Evolutionary conservation across 2,113 vertebrate species (phyloP).

Genomic region (Prionailurus bengalensis): DNA sequence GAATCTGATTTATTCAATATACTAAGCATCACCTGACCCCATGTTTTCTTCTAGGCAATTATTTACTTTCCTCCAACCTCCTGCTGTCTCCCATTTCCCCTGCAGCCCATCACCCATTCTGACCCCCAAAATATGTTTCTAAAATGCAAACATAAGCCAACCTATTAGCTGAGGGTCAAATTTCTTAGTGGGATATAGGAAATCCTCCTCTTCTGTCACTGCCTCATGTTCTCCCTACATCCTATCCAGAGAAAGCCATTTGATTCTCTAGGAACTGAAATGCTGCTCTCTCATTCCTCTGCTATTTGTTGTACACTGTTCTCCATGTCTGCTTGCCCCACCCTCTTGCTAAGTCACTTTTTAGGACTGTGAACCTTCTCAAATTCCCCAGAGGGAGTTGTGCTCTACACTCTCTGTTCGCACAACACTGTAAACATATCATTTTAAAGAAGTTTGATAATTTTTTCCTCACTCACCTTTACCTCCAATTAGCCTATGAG

Average conservation of each 20-base stretch:
- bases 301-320: neutral
- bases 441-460: neutral
- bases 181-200: neutral
- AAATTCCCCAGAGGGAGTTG: neutral
- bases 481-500: neutral
- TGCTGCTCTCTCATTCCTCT: neutral
- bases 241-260: neutral
- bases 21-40: neutral
- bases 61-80: neutral
- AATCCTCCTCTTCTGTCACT: neutral
- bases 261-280: neutral
- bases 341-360: neutral
- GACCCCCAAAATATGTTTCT: neutral
- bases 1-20: neutral
- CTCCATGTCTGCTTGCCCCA: neutral
- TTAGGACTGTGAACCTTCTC: neutral
- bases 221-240: neutral
- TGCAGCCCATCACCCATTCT: neutral
- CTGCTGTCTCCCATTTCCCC: neutral
- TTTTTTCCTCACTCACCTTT: neutral
- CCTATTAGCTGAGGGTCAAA: neutral
- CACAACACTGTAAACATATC: neutral
- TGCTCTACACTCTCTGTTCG: rapidly evolving
- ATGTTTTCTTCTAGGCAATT: neutral
- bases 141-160: neutral